Conservation (phyloP, 2,113 vertebrate genomes). For the Chaenocephalus aceratus region DNA sequence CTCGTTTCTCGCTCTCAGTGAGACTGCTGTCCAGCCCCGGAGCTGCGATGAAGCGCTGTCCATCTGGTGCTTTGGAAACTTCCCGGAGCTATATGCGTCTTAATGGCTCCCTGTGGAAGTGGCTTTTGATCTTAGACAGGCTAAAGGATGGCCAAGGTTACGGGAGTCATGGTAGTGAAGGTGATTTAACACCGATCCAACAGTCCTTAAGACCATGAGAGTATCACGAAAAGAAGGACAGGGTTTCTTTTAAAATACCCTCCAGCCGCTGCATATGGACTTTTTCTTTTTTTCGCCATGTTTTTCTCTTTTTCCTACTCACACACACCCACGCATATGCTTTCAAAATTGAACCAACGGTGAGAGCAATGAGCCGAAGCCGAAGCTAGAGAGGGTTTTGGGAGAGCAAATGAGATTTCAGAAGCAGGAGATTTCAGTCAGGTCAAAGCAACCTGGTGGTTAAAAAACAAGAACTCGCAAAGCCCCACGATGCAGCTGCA, state of each 20-base stretch:
- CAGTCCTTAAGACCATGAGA: slow-evolving; percentile 42
- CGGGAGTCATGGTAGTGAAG: slow-evolving; percentile 70
- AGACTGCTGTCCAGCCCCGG: slow-evolving; percentile 67
- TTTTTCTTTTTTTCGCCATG: neutral
- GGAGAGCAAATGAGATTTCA: slow-evolving; percentile 48
- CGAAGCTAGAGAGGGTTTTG: slow-evolving; percentile 35
- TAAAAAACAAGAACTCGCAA: slow-evolving; percentile 32
- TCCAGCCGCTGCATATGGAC: neutral
- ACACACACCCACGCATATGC: slow-evolving; percentile 7
- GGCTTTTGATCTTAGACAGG: slow-evolving; percentile 75
- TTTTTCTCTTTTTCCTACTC: slow-evolving; percentile 7
- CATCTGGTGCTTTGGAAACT: slow-evolving; percentile 75
- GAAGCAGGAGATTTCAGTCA: slow-evolving; percentile 37
- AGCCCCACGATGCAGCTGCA: slow-evolving; percentile 37
- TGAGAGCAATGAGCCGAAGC: slow-evolving; percentile 57
- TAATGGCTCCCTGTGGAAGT: slow-evolving; percentile 78
- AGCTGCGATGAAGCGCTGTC: slow-evolving; percentile 66
- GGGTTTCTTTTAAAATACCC: slow-evolving; percentile 56
- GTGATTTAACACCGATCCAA: slow-evolving; percentile 65
- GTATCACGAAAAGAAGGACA: slow-evolving; percentile 27
- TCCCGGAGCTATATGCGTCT: slow-evolving; percentile 67
- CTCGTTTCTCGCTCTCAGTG: slow-evolving; percentile 46
- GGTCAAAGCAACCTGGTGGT: slow-evolving; percentile 65
- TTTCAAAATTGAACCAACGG: slow-evolving; percentile 50
- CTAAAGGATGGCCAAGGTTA: slow-evolving; percentile 67